phyloP scores from a whole-genome alignment of 2,113 vertebrate species.

The Poeciliopsis retropinna region DNA sequence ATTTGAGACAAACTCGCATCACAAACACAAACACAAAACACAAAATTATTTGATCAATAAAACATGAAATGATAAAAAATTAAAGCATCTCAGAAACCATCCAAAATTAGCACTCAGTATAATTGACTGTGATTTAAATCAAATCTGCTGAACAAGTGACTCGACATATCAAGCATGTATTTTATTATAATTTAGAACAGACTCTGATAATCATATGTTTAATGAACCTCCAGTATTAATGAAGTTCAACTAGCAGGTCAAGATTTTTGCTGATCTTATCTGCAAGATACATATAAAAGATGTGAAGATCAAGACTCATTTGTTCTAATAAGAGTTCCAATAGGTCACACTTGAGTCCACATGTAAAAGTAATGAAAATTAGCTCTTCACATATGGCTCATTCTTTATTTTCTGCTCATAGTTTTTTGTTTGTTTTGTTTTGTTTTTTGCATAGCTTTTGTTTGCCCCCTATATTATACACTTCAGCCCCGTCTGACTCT shows the following conservation, averaged over 20 bases:
- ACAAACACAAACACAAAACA: too few relatives aligned
- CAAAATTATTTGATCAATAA: too few relatives aligned
- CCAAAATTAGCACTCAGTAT: too few relatives aligned
- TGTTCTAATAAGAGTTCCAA: constrained; percentile 9
- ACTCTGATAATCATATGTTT: neutral
- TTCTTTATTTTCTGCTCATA: neutral
- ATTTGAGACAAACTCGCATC: too few relatives aligned
- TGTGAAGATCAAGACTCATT: neutral
- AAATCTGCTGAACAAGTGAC: neutral
- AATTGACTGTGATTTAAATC: too few relatives aligned
- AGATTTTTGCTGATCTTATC: neutral
- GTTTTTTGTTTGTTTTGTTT: neutral
- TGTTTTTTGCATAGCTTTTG: neutral
- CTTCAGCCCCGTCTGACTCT: constrained; percentile 10
- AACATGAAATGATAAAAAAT: too few relatives aligned
- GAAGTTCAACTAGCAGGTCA: neutral
- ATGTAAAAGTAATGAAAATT: neutral
- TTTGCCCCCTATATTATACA: neutral
- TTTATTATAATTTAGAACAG: neutral
- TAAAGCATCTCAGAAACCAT: too few relatives aligned
- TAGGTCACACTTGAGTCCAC: neutral
- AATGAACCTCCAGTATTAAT: neutral
- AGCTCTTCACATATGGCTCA: constrained; percentile 1
- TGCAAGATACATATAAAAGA: neutral
- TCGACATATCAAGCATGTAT: neutral